A percentile compares a stretch with the other conserved stretches of the same genome.
These are phyloP conservation scores for Watsonalla binaria DNA, from an alignment of 2,888 invertebrate species.

Conservation along the genomic window DNA sequence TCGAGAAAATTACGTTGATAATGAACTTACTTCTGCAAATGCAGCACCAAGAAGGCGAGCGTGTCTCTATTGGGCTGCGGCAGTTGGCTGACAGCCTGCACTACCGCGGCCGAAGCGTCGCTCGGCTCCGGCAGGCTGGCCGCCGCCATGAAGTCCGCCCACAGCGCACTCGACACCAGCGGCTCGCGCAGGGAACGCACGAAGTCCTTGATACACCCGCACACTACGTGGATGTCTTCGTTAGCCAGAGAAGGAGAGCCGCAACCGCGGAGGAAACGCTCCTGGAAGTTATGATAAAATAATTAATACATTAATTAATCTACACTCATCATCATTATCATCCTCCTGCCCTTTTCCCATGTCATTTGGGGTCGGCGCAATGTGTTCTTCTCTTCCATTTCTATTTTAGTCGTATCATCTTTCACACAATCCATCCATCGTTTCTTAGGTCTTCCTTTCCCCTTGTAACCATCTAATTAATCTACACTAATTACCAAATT, in stretches of 20 bases:
- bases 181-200: slow-evolving; percentile 93
- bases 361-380: no score
- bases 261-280: slow-evolving; percentile 91
- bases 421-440: no score
- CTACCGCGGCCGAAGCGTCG: slow-evolving; percentile 82
- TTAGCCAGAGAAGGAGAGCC: slow-evolving; percentile 87
- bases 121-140: slow-evolving; percentile 75
- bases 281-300: no score
- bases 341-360: no score
- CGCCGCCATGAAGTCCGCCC: slow-evolving; percentile 89
- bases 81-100: slow-evolving; percentile 88
- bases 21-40: slow-evolving; percentile 85
- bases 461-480: no score
- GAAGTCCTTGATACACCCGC: slow-evolving; percentile 97
- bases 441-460: no score
- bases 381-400: no score
- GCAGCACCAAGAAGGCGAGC: slow-evolving; percentile 93
- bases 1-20: no score
- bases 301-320: no score
- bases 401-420: no score
- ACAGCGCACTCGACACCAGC: slow-evolving; percentile 88
- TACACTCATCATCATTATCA: no score
- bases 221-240: slow-evolving; percentile 91
- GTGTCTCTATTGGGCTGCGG: slow-evolving; percentile 97
- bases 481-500: no score